Evolutionary conservation across 1,140 invertebrate species (phyloP), one percentile per base, ranked within the genome.

Genomic region (Tetramorium alpestre): DNA sequence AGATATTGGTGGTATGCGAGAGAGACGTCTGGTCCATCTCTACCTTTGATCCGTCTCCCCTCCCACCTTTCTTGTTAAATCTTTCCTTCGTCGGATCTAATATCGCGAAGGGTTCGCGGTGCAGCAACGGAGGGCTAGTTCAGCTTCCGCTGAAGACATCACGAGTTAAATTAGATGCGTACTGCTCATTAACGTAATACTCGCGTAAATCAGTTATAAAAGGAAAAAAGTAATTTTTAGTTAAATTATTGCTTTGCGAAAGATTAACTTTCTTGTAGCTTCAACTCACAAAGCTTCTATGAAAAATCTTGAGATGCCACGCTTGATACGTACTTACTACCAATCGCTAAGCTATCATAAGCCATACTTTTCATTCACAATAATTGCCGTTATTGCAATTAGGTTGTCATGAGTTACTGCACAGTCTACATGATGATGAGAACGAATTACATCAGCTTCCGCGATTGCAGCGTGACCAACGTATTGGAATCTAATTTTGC

Each of bases 1-100:
- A 89, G 88, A 88, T 91, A 91, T 91, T 91, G 89, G 73, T 87
- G 88, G 90, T 91, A 91, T 91, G 90, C 90, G 89, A 81, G 77
- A 84, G 56, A 81, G 67, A 44, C 41, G 56, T 47, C 88, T 60
- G 51, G 25, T 87, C 86, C 60, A 51, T 47, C 69, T 90, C 80
- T 65, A 49, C 75, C 69, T 54, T 58, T 54, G 28, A 65, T 76
- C 65, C 87, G 51, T 87, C 88, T 64, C 89, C 87, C 89, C 77
- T 62, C 85, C 87, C 76, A 5, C 41, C 58, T 64, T 75, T 65
- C 77, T 67, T 41, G 76, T 75, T 44, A 28, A n/a, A 54, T 56
- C 22, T 28, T 65, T 44, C 44, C 69, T 65, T 10, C 60, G 13
- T 28, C 49, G 44, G 58, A 44, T 54, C 58, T 65, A 78, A 76